These are phyloP conservation scores for Steinernema feltiae DNA, from an alignment of 1,140 invertebrate genomes.

Conservation along the genomic window DNA sequence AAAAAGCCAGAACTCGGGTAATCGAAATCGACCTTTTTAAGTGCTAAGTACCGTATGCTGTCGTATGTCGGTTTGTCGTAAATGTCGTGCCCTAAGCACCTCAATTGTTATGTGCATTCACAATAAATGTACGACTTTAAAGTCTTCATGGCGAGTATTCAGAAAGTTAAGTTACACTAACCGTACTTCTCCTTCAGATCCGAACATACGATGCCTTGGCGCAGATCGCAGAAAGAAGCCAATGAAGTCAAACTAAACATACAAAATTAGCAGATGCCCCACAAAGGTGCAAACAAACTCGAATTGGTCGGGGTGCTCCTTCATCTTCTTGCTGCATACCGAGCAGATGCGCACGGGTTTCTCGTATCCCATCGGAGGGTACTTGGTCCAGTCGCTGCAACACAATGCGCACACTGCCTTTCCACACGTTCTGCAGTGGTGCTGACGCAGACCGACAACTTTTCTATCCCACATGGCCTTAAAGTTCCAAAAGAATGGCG, in stretches of 20 bases:
- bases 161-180: too few species aligned
- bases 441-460: slow-evolving; percentile 63
- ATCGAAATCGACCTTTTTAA: too few species aligned
- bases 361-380: slow-evolving; percentile 94
- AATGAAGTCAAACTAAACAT: slow-evolving; percentile 72
- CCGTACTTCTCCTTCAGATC: slow-evolving; percentile 78
- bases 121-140: too few species aligned
- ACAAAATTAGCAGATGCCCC: slow-evolving; percentile 2
- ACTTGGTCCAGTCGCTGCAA: slow-evolving; percentile 75
- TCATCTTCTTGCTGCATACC: slow-evolving; percentile 68
- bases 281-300: slow-evolving; percentile 49
- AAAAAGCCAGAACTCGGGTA: too few species aligned
- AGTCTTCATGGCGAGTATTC: too few species aligned
- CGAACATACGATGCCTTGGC: slow-evolving; percentile 81
- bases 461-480: slow-evolving; percentile 94
- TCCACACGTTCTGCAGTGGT: slow-evolving; percentile 72
- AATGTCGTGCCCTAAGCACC: too few species aligned
- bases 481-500: slow-evolving; percentile 94
- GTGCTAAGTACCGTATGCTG: too few species aligned
- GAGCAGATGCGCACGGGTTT: slow-evolving; percentile 92
- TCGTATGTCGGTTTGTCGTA: too few species aligned
- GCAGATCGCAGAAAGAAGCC: slow-evolving; percentile 87
- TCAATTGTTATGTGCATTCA: too few species aligned
- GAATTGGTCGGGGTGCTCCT: slow-evolving; percentile 57
- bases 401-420: slow-evolving; percentile 73